phyloP scores from a whole-genome alignment of 53 echinoderm and acorn worm species.

The Luidia sarsii region DNA sequence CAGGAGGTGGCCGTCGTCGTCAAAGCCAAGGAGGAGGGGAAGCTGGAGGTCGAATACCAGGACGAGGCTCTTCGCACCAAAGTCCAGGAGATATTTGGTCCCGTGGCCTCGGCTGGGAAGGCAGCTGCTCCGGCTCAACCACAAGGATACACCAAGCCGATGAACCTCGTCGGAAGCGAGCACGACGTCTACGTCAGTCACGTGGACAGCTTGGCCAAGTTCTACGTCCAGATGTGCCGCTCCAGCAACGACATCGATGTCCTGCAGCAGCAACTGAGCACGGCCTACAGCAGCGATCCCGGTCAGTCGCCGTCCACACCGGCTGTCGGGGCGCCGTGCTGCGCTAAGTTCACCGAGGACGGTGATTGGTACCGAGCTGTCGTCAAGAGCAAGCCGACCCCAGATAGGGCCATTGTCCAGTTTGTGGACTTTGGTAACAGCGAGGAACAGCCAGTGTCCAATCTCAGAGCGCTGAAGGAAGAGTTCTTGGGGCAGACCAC shows the following conservation, averaged over 20 bases:
- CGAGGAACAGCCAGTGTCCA: conserved; percentile 53
- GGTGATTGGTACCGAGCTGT: conserved; percentile 88
- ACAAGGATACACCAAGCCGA: conserved; percentile 10
- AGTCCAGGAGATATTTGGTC: conserved; percentile 50
- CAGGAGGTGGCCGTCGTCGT: conserved; percentile 80
- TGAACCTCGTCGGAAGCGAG: background rate
- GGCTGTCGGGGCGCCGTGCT: conserved; percentile 62
- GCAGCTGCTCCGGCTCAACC: background rate
- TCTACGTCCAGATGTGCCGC: conserved; percentile 68
- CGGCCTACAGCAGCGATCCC: conserved; percentile 40
- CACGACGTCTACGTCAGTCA: conserved; percentile 70
- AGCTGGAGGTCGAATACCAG: conserved; percentile 56
- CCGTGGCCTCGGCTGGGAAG: background rate
- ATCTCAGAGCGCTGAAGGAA: conserved; percentile 63
- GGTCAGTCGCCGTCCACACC: conserved; percentile 14
- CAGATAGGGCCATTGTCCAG: conserved; percentile 57
- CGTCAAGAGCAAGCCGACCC: conserved; percentile 42
- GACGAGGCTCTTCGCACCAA: conserved; percentile 68
- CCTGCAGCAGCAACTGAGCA: conserved; percentile 63
- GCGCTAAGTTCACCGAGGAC: conserved; percentile 82
- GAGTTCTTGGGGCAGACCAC: conserved; percentile 60
- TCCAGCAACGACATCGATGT: conserved; percentile 65
- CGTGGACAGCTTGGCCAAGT: conserved; percentile 59
- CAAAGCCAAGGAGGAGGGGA: conserved; percentile 53
- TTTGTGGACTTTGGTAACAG: conserved; percentile 97